These are phyloP conservation scores for Carollia perspicillata DNA, from an alignment of 2,113 vertebrate genomes.

Conservation along the genomic window DNA sequence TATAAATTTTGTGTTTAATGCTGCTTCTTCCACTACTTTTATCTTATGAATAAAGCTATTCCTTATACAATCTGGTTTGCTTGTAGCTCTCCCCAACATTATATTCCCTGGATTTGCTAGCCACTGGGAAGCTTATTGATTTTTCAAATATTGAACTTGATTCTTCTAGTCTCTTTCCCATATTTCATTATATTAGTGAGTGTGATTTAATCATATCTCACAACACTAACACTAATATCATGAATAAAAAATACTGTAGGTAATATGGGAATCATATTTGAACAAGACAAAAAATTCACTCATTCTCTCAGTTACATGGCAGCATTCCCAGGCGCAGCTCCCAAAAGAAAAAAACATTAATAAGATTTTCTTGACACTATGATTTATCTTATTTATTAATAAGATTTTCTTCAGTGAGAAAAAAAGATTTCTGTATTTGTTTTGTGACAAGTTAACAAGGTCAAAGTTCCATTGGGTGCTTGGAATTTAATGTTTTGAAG, in stretches of 20 bases:
- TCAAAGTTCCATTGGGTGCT: neutral
- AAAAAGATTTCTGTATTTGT: neutral
- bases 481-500: neutral
- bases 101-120: neutral
- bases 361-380: neutral
- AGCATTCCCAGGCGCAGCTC: neutral
- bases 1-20: neutral
- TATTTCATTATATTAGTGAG: neutral
- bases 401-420: neutral
- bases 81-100: neutral
- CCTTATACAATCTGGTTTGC: neutral
- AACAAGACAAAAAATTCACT: neutral
- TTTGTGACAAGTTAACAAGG: neutral
- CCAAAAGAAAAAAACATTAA: neutral
- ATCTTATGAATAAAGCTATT: neutral
- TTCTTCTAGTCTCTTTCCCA: neutral
- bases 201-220: neutral
- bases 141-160: conserved; percentile 9
- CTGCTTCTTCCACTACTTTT: neutral
- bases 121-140: neutral
- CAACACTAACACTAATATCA: neutral
- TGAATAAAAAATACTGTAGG: neutral
- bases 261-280: neutral
- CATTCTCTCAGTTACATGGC: neutral
- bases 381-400: neutral